phyloP scores from a whole-genome alignment of 2,113 vertebrate genomes.

The Nothoprocta perdicaria region DNA sequence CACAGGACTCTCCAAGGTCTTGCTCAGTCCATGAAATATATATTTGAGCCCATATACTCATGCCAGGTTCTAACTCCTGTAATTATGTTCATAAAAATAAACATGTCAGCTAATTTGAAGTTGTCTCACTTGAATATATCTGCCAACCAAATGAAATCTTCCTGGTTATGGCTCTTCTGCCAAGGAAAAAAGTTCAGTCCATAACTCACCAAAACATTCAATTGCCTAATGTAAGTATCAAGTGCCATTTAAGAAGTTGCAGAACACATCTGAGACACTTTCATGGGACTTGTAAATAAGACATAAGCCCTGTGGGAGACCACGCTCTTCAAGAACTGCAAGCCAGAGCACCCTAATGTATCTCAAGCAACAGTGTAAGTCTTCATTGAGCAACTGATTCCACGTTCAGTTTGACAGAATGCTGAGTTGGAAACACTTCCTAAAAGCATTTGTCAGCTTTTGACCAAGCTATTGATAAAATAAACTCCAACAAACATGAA shows the following conservation, averaged over 20 bases:
- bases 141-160: not conserved
- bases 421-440: not conserved
- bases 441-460: not conserved
- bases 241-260: not conserved
- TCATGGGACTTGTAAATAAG: not conserved
- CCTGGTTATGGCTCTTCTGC: not conserved
- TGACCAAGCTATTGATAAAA: not conserved
- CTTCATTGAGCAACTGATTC: not conserved
- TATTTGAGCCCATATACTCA: not conserved
- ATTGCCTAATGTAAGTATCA: not conserved
- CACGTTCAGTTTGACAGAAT: not conserved
- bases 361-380: not conserved
- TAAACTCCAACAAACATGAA: not conserved
- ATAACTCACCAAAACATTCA: not conserved
- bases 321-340: not conserved
- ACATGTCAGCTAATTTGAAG: not conserved
- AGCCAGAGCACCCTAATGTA: not conserved
- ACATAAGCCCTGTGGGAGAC: not conserved
- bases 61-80: not conserved
- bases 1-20: not conserved
- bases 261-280: not conserved
- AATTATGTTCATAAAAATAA: not conserved
- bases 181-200: not conserved
- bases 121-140: not conserved
- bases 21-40: not conserved